Evolutionary conservation across 2,113 vertebrate species (phyloP).

Genomic region (Pimephales promelas): DNA sequence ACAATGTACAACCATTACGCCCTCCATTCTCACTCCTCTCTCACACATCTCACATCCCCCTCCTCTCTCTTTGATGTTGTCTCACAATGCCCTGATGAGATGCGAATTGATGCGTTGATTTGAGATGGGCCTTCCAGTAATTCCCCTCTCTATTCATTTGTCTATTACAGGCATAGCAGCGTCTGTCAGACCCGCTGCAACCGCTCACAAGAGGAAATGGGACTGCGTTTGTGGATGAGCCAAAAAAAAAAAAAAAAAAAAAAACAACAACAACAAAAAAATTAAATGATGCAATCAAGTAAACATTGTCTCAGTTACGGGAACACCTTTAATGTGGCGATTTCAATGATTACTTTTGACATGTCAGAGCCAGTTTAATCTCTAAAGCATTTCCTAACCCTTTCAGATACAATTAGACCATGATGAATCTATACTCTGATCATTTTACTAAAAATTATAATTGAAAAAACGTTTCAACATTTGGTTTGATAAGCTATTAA

Average conservation of each 20-base stretch:
- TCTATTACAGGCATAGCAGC: slow-evolving; percentile 34
- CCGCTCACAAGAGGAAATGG: slow-evolving; percentile 40
- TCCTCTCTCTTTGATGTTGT: slow-evolving; percentile 36
- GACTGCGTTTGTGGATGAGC: slow-evolving; percentile 16
- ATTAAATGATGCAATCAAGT: slow-evolving; percentile 49
- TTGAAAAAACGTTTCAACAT: neutral
- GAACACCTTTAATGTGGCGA: slow-evolving; percentile 36
- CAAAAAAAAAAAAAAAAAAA: slow-evolving; percentile 28
- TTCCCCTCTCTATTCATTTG: slow-evolving; percentile 23
- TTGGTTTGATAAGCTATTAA: neutral
- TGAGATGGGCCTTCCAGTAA: slow-evolving; percentile 47
- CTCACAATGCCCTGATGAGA: slow-evolving; percentile 40
- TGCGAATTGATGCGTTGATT: slow-evolving; percentile 44
- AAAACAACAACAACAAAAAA: neutral
- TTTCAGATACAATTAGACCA: neutral
- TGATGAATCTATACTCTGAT: neutral
- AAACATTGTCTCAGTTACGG: slow-evolving; percentile 39
- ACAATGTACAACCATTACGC: neutral
- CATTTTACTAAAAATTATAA: neutral
- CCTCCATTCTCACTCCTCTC: neutral
- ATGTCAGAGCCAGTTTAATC: slow-evolving; percentile 12
- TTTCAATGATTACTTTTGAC: slow-evolving; percentile 28
- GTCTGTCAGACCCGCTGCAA: slow-evolving; percentile 41
- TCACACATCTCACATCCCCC: neutral
- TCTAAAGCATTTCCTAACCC: neutral